These are phyloP conservation scores for Pangasius krempfi DNA, from an alignment of 2,797 vertebrate species.

Conservation along the genomic window DNA sequence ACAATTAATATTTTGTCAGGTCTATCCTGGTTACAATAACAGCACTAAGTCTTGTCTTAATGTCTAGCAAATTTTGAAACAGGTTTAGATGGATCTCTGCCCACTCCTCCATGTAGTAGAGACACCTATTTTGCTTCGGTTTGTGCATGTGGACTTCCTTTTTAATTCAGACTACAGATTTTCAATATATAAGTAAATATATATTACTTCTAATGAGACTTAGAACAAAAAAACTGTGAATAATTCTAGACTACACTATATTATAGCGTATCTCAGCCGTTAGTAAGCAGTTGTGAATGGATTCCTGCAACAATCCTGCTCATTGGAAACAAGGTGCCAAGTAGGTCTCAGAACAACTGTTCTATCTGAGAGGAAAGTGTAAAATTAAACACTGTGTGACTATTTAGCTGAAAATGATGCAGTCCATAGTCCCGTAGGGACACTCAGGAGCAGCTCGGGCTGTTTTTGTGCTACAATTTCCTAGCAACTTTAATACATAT, in stretches of 20 bases:
- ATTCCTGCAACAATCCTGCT: constrained; percentile 16
- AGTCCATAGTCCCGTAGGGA: constrained; percentile 25
- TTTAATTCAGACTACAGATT: neutral
- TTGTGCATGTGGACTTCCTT: neutral
- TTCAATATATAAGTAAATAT: neutral
- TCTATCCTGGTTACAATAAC: neutral
- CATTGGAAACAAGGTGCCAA: constrained; percentile 40
- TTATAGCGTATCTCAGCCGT: neutral
- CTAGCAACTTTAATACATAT: constrained; percentile 25
- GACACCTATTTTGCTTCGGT: neutral
- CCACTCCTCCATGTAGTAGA: neutral
- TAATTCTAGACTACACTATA: neutral
- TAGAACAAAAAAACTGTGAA: neutral
- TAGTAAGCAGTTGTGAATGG: constrained; percentile 29
- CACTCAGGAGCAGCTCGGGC: constrained; percentile 1
- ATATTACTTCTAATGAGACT: neutral
- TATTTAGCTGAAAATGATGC: constrained; percentile 36
- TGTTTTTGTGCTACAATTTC: constrained; percentile 28
- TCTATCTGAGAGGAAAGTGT: constrained; percentile 42
- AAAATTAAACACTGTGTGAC: constrained; percentile 25
- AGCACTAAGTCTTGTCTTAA: neutral
- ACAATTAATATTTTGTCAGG: neutral
- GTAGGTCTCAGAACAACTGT: constrained; percentile 45
- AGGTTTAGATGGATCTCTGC: neutral
- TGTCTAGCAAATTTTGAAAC: neutral